Conservation (phyloP, 2,113 vertebrate genomes). For the Poecile atricapillus region DNA sequence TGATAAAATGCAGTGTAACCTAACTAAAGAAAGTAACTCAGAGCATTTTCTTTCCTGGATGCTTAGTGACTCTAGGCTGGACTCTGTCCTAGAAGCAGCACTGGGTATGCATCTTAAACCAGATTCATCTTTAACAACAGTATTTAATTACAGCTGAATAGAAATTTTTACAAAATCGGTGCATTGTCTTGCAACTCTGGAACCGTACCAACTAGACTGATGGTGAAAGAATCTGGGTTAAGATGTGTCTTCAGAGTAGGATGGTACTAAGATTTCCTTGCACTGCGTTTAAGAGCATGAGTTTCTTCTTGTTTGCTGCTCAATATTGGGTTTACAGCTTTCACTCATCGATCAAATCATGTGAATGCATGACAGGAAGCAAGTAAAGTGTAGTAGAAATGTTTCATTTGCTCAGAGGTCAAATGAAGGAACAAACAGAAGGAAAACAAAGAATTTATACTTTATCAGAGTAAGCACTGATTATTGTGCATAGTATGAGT, state of each 20-base stretch:
- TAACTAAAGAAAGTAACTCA: constrained; percentile 38
- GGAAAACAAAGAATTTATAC: neutral
- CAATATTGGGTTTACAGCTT: constrained; percentile 33
- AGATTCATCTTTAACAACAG: constrained; percentile 47
- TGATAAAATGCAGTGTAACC: constrained; percentile 33
- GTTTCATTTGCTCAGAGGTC: constrained; percentile 18
- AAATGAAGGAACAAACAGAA: constrained; percentile 23
- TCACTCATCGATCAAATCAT: constrained; percentile 34
- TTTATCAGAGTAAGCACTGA: constrained; percentile 37
- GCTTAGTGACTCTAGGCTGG: constrained; percentile 32
- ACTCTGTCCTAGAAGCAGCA: constrained; percentile 50
- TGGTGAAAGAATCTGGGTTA: constrained; percentile 23
- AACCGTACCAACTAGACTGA: neutral
- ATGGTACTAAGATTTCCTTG: constrained; percentile 16
- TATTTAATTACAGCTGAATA: constrained; percentile 41
- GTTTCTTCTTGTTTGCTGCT: constrained; percentile 48
- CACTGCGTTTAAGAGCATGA: neutral
- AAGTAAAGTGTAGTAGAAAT: neutral
- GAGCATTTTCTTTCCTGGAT: constrained; percentile 50
- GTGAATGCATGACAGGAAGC: constrained; percentile 10
- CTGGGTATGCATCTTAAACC: constrained; percentile 67
- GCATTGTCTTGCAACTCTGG: neutral
- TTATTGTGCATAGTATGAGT: constrained; percentile 38
- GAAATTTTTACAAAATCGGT: neutral
- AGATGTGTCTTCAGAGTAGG: neutral